Evolutionary conservation across 2,888 invertebrate species (phyloP), one percentile per base, ranked within the genome.

Genomic region (Caenorhabditis sp.): DNA sequence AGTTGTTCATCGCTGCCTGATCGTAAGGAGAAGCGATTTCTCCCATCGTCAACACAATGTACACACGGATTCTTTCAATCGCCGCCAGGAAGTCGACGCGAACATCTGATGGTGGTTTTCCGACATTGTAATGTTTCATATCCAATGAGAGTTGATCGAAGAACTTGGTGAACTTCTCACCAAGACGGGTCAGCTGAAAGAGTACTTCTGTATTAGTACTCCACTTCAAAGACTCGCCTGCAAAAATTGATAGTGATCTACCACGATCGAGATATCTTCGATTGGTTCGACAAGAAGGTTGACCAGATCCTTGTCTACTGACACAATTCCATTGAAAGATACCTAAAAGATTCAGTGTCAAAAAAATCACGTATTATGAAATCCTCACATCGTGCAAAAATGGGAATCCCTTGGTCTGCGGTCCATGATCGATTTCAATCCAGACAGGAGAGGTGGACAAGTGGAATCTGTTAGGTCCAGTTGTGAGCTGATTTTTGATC

Each of bases 171-270:
- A 91, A 72, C 26, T 82, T 81, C 26, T 82, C 83, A 10, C 64
- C 64, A 16, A 89, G 54, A 1, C 87, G 72, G 0, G 80, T 82
- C 0, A 87, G 51, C 84, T 86, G 73, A 51, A 84, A 86, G 61
- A 47, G 4, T n/a, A 19, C 6, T 28, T 19, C 16, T n/a, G n/a
- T n/a, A n/a, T n/a, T n/a, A 47, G 4, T n/a, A 19, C 6, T 28
- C 31, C 16, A 35, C 58, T 35, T 51, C 22, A 24, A 0, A 22
- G 0, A 8, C 38, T 58, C 4, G 86, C 84, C 75, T 89, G 89
- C 28, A 91, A 80, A 38, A 90, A 88, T 73, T 92, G 91, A 75
- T 89, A 92, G 80, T 92, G 92, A 80, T 92, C 91, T 38, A 92
- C 66, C 12, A 86, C 69, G 10, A 89, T 54, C 6, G 86, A 81